Evolutionary conservation across 2,888 invertebrate species (phyloP), one percentile per base, ranked within the genome.

Genomic region (Gisinianus flammeolus): DNA sequence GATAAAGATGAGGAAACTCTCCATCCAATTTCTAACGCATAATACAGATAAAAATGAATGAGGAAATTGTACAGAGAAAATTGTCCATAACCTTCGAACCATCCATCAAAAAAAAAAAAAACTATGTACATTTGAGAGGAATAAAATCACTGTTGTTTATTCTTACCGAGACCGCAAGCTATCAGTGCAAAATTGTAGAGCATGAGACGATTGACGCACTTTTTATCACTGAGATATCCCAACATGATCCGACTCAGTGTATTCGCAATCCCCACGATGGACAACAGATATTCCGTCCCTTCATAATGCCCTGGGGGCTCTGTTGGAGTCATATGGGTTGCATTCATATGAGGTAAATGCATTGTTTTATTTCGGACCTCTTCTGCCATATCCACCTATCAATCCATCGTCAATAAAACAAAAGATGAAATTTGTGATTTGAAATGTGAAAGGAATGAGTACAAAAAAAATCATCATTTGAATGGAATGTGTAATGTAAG

Each of bases 161-260:
- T 86, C 93, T 92, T 88, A 93, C 95, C 91, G 84, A 96, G 86
- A 81, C 98, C 98, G 87, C 97, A 96, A 83, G 94, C 87, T 6
- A 94, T 92, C 82, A 98, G 91, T 85, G 95, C 94, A 80, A 91
- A 86, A 88, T 95, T 98, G 88, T 98, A 98, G 80, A 98, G 91
- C 86, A 92, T 89, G 79, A 98, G 90, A 77, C 98, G 91, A 88
- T 98, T 96, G 68, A 97, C 92, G 91, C 94, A 95, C 0, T 94
- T 91, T 87, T 94, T 94, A 87, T 96, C 96, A 28, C 94, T 92
- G 70, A 94, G 88, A 87, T 93, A 95, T 75, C 97, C 97, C 62
- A 97, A 90, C 76, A 94, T 88, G 77, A 97, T 93, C 85, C 97
- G 91, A 76, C 96, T 96, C n/a, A 95, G 86, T 10, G 96, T 94